These are phyloP conservation scores for Athripsodes cinereus DNA, from an alignment of 2,888 invertebrate genomes.

Conservation along the genomic window DNA sequence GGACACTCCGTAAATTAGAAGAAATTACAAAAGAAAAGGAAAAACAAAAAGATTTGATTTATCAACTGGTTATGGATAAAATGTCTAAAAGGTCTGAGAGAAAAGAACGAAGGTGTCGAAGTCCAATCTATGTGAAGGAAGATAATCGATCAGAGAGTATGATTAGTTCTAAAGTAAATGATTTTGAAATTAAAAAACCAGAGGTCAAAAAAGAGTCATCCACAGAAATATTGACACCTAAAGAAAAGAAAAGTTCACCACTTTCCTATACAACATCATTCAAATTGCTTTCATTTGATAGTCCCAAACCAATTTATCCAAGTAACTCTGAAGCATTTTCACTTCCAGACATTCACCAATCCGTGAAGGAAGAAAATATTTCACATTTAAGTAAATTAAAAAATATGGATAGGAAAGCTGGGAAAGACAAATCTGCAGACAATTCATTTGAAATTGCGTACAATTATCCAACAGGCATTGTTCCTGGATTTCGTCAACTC, in stretches of 20 bases:
- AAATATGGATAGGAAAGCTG: constrained; percentile 55
- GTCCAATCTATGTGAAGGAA: constrained; percentile 32
- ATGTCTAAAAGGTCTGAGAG: constrained; percentile 61
- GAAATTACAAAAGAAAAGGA: constrained; percentile 74
- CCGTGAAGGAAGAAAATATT: constrained; percentile 33
- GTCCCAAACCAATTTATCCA: constrained; percentile 26
- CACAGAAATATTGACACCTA: neutral
- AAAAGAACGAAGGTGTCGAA: constrained; percentile 51
- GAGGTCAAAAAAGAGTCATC: neutral
- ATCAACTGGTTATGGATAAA: constrained; percentile 77
- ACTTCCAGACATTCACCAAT: constrained; percentile 40
- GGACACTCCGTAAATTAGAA: constrained; percentile 62
- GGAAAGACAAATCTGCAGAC: constrained; percentile 34
- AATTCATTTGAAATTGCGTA: constrained; percentile 26
- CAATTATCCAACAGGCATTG: constrained; percentile 21
- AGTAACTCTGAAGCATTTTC: constrained; percentile 38
- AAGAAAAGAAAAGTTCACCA: neutral
- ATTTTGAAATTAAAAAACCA: neutral
- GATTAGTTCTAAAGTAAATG: neutral
- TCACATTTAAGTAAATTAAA: constrained; percentile 43
- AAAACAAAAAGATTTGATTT: constrained; percentile 76
- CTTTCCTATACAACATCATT: constrained; percentile 12
- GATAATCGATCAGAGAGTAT: neutral
- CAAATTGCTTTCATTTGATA: constrained; percentile 15
- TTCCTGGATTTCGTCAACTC: constrained; percentile 26